Evolutionary conservation across 2,888 invertebrate species (phyloP), one percentile per base, ranked within the genome.

Genomic region (Melanargia galathea): DNA sequence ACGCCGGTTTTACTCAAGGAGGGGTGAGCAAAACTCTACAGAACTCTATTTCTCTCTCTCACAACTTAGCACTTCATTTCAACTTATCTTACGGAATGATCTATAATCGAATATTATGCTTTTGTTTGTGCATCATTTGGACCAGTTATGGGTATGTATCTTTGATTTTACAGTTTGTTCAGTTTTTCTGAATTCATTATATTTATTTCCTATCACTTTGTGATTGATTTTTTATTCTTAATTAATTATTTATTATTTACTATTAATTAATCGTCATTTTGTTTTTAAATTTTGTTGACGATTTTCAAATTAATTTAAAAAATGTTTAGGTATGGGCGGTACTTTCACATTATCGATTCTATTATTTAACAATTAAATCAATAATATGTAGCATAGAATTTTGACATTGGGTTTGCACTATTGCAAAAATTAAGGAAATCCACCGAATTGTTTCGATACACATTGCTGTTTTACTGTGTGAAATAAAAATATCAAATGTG

Each of bases 1-100:
- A 93, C 93, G 48, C 96, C 97, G 54, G 96, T 97, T 71, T 93
- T 97, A 75, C 92, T 98, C 56, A 97, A 97, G 92, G 97, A 98
- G 93, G 97, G 97, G 97, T 97, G 87, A 93, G 95, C 92, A 64
- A 10, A 6, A 4, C 0, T 20, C 5, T 30, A 11, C 13, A 11
- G 24, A n/a, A n/a, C 30, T 26, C 45, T 2, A 30, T 54, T 38
- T 48, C n/a, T 45, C 16, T 46, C 49, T 45, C 45, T 46, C 61
- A 54, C 54, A 16, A 24, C 43, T 51, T 58, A 58, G 48, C 45
- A 60, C 65, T 61, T 67, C 57, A 60, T 58, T 67, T 64, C n/a
- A n/a, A n/a, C n/a, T n/a, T 63, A 26, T 65, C 60, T 63, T 66
- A 59, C 22, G 51, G 40, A 67, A 61, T 65, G 49, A 54, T 58